A percentile compares a stretch with the other conserved stretches of the same genome.
Evolutionary conservation across 2,888 invertebrate species (phyloP).

Genomic region (Platypus cylindrus): DNA sequence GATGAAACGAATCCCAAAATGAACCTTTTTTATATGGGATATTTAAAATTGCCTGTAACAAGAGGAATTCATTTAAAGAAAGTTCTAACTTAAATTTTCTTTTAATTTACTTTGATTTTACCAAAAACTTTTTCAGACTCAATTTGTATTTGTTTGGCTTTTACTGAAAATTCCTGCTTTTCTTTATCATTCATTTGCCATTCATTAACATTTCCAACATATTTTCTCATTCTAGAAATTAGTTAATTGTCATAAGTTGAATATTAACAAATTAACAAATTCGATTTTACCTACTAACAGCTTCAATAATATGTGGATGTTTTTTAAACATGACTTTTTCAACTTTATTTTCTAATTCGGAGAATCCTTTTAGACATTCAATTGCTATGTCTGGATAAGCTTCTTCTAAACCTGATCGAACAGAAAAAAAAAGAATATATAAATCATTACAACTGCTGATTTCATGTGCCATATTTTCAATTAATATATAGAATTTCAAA

Average conservation of each 20-base stretch:
- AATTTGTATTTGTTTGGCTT: constrained; percentile 56
- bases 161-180: constrained; percentile 47
- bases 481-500: too few species aligned
- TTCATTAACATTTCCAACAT: constrained; percentile 63
- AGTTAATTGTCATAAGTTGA: too few species aligned
- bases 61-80: background rate
- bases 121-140: constrained; percentile 52
- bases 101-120: constrained; percentile 39
- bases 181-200: constrained; percentile 57
- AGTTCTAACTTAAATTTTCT: background rate
- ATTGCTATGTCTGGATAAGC: constrained; percentile 64
- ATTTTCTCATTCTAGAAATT: constrained; percentile 47
- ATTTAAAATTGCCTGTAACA: constrained; percentile 45
- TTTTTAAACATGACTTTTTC: constrained; percentile 68
- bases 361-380: constrained; percentile 45
- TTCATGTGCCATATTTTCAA: too few species aligned
- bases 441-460: too few species aligned
- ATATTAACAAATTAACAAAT: background rate
- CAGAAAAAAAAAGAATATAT: too few species aligned
- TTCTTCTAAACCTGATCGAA: constrained; percentile 40
- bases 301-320: constrained; percentile 66
- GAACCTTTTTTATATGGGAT: constrained; percentile 43
- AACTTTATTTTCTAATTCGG: constrained; percentile 42
- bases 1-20: constrained; percentile 55
- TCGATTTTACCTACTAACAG: constrained; percentile 40